Conservation (phyloP, 2,797 vertebrate genomes). For the Catharus ustulatus region DNA sequence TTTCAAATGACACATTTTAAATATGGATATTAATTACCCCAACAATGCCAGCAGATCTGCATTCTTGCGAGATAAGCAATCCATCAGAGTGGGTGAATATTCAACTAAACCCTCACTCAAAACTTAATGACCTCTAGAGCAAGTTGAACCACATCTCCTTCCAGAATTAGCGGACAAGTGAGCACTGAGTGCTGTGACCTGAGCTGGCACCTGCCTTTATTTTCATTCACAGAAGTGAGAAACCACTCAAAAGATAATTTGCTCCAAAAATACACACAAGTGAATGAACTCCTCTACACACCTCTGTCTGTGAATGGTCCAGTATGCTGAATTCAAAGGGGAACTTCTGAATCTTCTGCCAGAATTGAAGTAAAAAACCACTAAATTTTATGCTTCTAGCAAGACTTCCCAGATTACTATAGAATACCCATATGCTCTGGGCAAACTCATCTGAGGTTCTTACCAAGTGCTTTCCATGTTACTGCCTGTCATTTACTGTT, state of each 20-base stretch:
- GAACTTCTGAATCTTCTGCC: background rate
- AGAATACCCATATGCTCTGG: background rate
- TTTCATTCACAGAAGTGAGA: background rate
- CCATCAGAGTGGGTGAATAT: background rate
- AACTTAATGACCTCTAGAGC: background rate
- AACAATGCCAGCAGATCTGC: background rate
- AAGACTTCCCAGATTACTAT: background rate
- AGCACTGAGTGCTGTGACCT: background rate
- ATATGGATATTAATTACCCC: background rate
- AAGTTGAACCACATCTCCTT: accelerated
- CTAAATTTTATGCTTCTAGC: background rate
- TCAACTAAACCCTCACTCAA: background rate
- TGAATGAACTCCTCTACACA: background rate
- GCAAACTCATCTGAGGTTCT: background rate
- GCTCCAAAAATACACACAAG: background rate
- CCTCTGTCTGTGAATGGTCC: background rate
- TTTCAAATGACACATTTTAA: background rate
- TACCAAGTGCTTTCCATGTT: background rate
- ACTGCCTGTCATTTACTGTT: background rate
- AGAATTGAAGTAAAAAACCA: background rate
- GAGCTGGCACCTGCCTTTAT: background rate
- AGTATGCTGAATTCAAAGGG: background rate
- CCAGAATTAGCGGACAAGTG: background rate
- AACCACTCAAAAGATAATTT: background rate
- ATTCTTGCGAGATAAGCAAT: background rate